A percentile compares a stretch with the other conserved stretches of the same genome.
These are phyloP conservation scores for Argopecten irradians DNA, from an alignment of 1,140 invertebrate genomes.

Conservation along the genomic window DNA sequence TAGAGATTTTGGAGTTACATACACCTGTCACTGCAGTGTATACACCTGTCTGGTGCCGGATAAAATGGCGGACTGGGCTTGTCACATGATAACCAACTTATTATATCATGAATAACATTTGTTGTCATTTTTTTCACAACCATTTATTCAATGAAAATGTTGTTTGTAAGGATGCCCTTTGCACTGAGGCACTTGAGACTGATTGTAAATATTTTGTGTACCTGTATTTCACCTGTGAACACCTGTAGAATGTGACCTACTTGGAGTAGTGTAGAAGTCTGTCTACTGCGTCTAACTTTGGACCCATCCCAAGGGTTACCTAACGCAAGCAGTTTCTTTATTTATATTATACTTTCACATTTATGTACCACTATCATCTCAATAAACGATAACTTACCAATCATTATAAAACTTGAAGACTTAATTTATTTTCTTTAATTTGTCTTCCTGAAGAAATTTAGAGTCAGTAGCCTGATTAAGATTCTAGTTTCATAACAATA, in stretches of 20 bases:
- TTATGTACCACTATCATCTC: too few species aligned
- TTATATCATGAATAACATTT: background rate
- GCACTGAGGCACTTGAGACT: background rate
- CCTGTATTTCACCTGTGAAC: background rate
- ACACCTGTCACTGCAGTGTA: background rate
- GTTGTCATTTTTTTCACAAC: background rate
- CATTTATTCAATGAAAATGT: background rate
- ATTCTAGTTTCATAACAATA: too few species aligned
- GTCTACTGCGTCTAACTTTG: background rate
- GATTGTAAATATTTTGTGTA: background rate
- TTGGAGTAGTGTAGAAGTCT: background rate
- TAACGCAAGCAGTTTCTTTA: too few species aligned
- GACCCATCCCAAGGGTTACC: background rate
- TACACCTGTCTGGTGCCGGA: slow-evolving; percentile 3
- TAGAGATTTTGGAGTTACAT: background rate
- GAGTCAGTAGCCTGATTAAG: too few species aligned
- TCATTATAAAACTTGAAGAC: too few species aligned
- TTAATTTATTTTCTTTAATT: too few species aligned
- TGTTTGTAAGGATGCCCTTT: background rate
- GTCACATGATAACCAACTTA: background rate
- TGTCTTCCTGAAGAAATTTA: too few species aligned
- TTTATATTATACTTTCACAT: too few species aligned
- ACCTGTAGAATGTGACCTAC: background rate
- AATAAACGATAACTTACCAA: too few species aligned
- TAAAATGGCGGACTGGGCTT: background rate